Evolutionary conservation across 2,797 vertebrate species (phyloP).

Genomic region (Macrochelys suwanniensis): DNA sequence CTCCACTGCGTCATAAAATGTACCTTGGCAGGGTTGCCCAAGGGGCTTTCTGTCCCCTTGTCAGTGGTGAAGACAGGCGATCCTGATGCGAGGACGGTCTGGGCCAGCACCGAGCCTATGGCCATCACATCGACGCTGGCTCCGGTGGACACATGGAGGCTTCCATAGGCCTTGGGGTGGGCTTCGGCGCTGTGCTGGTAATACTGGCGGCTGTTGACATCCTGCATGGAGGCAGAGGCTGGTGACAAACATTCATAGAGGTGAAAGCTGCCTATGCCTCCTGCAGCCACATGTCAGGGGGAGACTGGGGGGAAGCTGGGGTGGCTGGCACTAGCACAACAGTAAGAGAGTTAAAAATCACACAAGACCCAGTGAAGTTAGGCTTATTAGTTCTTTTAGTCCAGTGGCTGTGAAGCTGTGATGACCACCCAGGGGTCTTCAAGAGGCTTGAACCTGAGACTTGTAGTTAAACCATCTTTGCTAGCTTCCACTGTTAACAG

Average conservation of each 20-base stretch:
- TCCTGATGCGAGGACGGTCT: constrained; percentile 52
- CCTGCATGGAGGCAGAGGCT: constrained; percentile 30
- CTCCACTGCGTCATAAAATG: background rate
- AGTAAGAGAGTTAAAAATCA: background rate
- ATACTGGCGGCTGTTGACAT: constrained; percentile 76
- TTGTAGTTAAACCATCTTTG: background rate
- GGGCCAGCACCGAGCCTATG: constrained; percentile 55
- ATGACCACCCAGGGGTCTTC: background rate
- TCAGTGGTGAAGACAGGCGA: background rate
- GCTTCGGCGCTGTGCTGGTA: constrained; percentile 73
- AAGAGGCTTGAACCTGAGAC: background rate
- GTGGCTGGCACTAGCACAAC: background rate
- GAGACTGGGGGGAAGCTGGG: background rate
- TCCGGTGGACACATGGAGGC: constrained; percentile 52
- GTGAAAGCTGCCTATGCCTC: background rate
- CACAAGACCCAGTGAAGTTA: background rate
- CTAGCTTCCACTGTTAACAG: background rate
- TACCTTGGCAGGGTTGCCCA: constrained; percentile 66
- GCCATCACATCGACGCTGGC: constrained; percentile 40
- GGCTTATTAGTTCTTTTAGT: background rate
- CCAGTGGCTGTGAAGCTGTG: background rate
- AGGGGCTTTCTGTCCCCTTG: constrained; percentile 32
- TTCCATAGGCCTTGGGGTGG: constrained; percentile 70
- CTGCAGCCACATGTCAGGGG: background rate
- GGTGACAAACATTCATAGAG: background rate